phyloP scores from a whole-genome alignment of 1,140 invertebrate species.

The Dufourea novaeangliae region DNA sequence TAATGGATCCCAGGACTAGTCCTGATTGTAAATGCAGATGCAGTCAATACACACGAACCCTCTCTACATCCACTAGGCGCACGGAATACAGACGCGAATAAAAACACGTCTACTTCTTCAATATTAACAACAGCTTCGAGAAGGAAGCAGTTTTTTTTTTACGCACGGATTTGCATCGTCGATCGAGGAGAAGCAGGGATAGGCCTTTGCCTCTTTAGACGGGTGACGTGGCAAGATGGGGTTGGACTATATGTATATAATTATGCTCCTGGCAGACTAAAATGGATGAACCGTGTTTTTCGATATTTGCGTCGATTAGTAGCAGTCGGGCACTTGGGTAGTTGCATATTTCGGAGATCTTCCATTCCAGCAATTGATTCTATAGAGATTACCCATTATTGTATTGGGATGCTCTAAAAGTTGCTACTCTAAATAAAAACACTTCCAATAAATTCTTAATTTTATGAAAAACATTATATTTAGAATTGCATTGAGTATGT shows the following conservation, averaged over 20 bases:
- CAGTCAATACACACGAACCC: slow-evolving; percentile 49
- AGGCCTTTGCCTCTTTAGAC: too few species aligned
- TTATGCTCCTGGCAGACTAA: not conserved
- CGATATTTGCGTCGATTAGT: too few species aligned
- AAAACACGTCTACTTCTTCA: not conserved
- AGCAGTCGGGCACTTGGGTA: too few species aligned
- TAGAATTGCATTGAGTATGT: too few species aligned
- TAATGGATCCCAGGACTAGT: slow-evolving; percentile 64
- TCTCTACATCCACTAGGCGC: slow-evolving; percentile 27
- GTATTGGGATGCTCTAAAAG: too few species aligned
- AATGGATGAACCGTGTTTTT: not conserved
- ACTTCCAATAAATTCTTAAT: too few species aligned
- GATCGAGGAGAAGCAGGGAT: not conserved
- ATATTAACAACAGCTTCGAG: slow-evolving; percentile 2
- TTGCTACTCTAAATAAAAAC: too few species aligned
- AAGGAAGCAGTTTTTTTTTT: not conserved
- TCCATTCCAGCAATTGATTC: too few species aligned
- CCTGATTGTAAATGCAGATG: slow-evolving; percentile 66
- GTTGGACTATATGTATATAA: not conserved
- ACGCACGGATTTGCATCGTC: not conserved
- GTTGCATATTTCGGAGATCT: too few species aligned
- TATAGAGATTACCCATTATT: too few species aligned
- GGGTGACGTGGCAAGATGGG: not conserved
- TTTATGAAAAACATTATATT: too few species aligned
- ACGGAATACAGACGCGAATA: slow-evolving; percentile 8